Conservation (phyloP, 1,140 invertebrate species). For the Temnothorax nylanderi region DNA sequence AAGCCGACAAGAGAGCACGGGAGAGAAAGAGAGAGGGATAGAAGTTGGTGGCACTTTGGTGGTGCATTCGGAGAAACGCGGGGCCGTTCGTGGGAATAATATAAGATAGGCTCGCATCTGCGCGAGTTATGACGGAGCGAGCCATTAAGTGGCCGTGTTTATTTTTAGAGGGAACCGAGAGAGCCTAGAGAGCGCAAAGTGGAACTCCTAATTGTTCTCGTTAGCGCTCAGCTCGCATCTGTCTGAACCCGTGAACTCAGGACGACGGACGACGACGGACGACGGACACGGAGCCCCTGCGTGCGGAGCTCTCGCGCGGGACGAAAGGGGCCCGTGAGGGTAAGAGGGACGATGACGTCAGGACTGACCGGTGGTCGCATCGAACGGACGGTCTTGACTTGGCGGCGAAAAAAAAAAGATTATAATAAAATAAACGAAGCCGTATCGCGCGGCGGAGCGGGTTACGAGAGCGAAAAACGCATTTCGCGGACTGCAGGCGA, state of each 20-base stretch:
- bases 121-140: constrained; percentile 81
- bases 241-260: constrained; percentile 84
- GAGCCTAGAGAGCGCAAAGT: constrained; percentile 79
- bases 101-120: constrained; percentile 81
- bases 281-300: neutral
- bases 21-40: neutral
- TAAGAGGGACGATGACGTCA: constrained; percentile 56
- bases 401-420: constrained; percentile 1
- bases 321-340: constrained; percentile 5
- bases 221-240: constrained; percentile 83
- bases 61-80: constrained; percentile 77
- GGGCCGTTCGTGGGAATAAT: constrained; percentile 81
- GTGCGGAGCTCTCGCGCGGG: constrained; percentile 1
- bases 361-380: constrained; percentile 48
- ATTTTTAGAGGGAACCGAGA: constrained; percentile 82
- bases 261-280: constrained; percentile 71
- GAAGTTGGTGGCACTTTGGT: constrained; percentile 34
- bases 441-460: neutral
- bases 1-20: neutral
- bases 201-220: constrained; percentile 85
- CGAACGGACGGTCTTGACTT: constrained; percentile 15
- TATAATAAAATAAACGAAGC: constrained; percentile 43
- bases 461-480: constrained; percentile 48
- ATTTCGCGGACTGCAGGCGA: constrained; percentile 44
- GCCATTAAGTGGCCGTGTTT: constrained; percentile 83